A percentile compares a stretch with the other conserved stretches of the same genome.
Conservation (phyloP, 1,140 invertebrate genomes). For the Euwallacea fornicatus region DNA sequence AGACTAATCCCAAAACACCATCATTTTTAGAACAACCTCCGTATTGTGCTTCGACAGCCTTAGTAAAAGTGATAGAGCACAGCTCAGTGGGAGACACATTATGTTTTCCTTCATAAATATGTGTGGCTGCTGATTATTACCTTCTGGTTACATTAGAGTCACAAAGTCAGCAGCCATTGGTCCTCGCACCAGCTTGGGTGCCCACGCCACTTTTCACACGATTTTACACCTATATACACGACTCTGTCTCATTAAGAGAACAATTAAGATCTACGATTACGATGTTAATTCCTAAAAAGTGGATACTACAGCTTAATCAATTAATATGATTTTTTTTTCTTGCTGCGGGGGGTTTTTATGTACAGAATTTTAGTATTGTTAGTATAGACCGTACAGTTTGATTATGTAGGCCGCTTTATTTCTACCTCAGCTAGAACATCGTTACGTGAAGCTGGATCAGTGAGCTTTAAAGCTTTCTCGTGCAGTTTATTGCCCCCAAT, state of each 20-base stretch:
- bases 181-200: constrained; percentile 54
- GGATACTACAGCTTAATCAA: too few relatives aligned
- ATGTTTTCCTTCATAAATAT: constrained; percentile 19
- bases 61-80: constrained; percentile 44
- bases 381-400: too few relatives aligned
- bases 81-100: constrained; percentile 35
- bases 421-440: too few relatives aligned
- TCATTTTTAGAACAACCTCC: constrained; percentile 14
- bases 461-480: background rate
- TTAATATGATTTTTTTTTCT: too few relatives aligned
- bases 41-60: constrained; percentile 53
- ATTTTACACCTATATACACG: constrained; percentile 9
- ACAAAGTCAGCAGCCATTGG: constrained; percentile 49
- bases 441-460: too few relatives aligned
- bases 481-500: too few relatives aligned
- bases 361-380: too few relatives aligned
- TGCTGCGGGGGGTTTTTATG: too few relatives aligned
- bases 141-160: constrained; percentile 25
- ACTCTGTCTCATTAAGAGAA: too few relatives aligned
- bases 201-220: constrained; percentile 45
- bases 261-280: too few relatives aligned
- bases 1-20: background rate
- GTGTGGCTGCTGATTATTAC: constrained; percentile 10
- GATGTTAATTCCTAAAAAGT: too few relatives aligned
- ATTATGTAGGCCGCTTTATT: too few relatives aligned